Evolutionary conservation across 2,888 invertebrate species (phyloP), one percentile per base, ranked within the genome.

Genomic region (Mesorhabditis spiculigera): DNA sequence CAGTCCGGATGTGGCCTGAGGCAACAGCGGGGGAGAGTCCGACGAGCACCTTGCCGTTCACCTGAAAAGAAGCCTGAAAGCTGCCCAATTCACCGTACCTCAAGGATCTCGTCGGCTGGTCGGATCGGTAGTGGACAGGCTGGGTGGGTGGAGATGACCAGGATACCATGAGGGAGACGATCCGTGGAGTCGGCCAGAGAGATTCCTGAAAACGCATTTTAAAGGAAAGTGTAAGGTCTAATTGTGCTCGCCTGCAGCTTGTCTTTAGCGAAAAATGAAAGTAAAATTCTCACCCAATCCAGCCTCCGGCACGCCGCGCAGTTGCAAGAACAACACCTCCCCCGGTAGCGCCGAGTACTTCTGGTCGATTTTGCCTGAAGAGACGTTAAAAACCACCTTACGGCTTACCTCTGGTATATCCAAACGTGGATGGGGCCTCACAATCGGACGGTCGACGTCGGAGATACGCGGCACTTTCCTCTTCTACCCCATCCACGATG

Each of bases 11-110:
- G 86, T 95, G 92, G 43, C 93, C 93, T 0, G 96, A 94, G 41
- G 95, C 96, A 87, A 96, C 95, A 76, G 96, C 90, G 87, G 97
- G 97, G 87, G 95, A 95, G 84, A 95, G 90, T 72, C 95, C 95
- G 87, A 93, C 92, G 66, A 98, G 89, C 16, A 95, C 93, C 73
- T 92, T 91, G 8, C 95, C 96, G 88, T 97, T 97, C 78, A 94
- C 93, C 93, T 94, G 88, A 88, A 75, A 67, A 61, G 43, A 45
- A 45, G 10, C 13, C 41, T 13, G 42, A 63, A 63, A 63, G 16
- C 63, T 8, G 41, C n/a, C 63, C 65, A 65, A 42, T n/a, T 5
- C 43, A 65, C 43, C 6, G 42, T 16, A 16, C 94, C 91, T 95
- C 95, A 58, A 95, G 88, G 77, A 97, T 91, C 87, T 97, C 95